Conservation (phyloP, 2,797 vertebrate genomes). For the Ctenochaetus hawaiiensis region DNA sequence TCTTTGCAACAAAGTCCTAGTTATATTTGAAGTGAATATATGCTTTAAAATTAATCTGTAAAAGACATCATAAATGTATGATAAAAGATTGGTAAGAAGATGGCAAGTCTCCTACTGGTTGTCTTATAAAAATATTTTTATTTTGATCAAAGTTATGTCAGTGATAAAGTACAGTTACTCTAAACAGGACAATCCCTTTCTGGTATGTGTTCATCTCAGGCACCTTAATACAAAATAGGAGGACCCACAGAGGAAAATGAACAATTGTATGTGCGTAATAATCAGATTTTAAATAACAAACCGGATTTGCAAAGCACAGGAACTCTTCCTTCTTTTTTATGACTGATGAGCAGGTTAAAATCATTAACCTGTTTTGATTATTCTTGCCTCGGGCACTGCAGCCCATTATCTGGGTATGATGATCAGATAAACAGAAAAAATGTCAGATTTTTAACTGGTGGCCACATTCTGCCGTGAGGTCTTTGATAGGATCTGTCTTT, state of each 20-base stretch:
- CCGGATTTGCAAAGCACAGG: conserved; percentile 1
- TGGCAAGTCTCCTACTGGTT: neutral
- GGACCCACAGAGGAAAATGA: conserved; percentile 17
- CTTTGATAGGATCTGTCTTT: neutral
- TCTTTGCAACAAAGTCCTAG: neutral
- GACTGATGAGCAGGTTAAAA: conserved; percentile 18
- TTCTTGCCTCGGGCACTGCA: conserved; percentile 9
- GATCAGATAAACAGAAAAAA: neutral
- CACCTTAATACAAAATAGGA: conserved; percentile 27
- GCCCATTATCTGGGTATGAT: conserved; percentile 10
- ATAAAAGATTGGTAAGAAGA: neutral
- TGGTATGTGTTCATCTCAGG: conserved; percentile 12
- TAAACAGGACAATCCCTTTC: neutral
- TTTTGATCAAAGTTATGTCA: too few relatives aligned
- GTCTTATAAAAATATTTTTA: neutral
- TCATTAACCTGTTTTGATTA: conserved; percentile 29
- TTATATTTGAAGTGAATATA: neutral
- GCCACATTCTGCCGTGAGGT: neutral
- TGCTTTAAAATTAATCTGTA: neutral
- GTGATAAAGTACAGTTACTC: neutral
- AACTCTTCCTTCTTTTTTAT: conserved; percentile 2
- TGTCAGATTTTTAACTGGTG: neutral
- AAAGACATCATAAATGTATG: neutral
- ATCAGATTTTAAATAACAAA: neutral
- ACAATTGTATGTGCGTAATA: conserved; percentile 28